Evolutionary conservation across 2,797 vertebrate genomes (phyloP).

Genomic region (Anabacerthia variegaticeps): DNA sequence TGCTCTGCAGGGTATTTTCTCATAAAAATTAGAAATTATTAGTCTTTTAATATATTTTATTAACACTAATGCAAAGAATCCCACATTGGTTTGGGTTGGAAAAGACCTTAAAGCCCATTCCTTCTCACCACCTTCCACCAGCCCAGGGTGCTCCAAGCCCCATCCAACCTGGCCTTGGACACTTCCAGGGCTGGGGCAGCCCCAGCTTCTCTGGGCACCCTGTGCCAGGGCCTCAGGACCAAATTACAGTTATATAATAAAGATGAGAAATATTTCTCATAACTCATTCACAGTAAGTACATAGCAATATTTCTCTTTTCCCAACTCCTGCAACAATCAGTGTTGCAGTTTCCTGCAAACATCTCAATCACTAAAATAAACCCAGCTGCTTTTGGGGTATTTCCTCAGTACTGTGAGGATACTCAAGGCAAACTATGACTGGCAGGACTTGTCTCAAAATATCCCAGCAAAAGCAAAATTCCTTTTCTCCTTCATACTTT

Average conservation of each 20-base stretch:
- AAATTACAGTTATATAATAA: neutral
- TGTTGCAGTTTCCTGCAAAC: neutral
- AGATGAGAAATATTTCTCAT: neutral
- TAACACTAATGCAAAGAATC: neutral
- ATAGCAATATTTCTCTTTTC: neutral
- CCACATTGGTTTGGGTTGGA: neutral
- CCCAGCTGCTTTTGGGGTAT: neutral
- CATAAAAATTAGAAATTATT: neutral
- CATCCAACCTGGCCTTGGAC: neutral
- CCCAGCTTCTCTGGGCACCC: neutral
- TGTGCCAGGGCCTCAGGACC: neutral
- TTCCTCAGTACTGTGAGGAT: neutral
- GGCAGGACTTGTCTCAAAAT: neutral
- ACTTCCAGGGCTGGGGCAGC: neutral
- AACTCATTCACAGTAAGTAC: neutral
- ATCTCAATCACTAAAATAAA: neutral
- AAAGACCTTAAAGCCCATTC: neutral
- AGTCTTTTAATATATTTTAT: neutral
- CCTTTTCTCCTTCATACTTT: neutral
- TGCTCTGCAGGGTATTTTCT: neutral
- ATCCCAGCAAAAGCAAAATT: neutral
- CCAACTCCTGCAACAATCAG: neutral
- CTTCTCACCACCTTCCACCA: neutral
- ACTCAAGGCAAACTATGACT: neutral
- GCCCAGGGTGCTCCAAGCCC: neutral